phyloP scores from a whole-genome alignment of 2,113 vertebrate genomes.

The Mellivora capensis region DNA sequence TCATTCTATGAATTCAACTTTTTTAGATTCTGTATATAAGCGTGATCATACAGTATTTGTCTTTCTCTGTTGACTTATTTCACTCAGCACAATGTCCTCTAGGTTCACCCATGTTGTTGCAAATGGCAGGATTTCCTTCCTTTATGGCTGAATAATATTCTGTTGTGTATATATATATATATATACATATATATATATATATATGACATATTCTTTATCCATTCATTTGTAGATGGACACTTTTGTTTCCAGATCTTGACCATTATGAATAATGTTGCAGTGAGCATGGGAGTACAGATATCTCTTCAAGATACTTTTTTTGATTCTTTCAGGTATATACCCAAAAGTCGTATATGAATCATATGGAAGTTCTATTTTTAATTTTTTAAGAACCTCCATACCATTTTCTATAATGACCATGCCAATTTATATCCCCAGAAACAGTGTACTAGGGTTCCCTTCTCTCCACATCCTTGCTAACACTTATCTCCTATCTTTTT shows the following conservation, averaged over 20 bases:
- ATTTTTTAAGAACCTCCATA: not conserved
- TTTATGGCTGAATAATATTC: not conserved
- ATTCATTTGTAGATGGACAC: not conserved
- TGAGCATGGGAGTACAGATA: not conserved
- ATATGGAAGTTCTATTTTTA: not conserved
- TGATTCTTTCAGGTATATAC: not conserved
- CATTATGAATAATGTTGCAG: not conserved
- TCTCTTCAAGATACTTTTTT: not conserved
- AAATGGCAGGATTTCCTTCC: not conserved
- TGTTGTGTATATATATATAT: too few relatives aligned
- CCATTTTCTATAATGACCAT: not conserved
- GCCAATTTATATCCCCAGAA: not conserved
- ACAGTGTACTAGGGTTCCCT: not conserved
- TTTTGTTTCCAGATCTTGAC: not conserved
- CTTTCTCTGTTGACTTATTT: not conserved
- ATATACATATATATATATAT: too few relatives aligned
- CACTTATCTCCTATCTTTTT: not conserved
- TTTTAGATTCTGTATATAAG: not conserved
- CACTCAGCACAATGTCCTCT: not conserved
- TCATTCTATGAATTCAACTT: not conserved
- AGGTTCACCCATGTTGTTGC: not conserved
- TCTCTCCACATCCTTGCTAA: not conserved
- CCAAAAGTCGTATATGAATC: not conserved
- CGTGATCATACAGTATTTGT: not conserved
- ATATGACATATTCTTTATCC: not conserved